phyloP scores from a whole-genome alignment of 2,113 vertebrate genomes.

The Thomomys bottae region DNA sequence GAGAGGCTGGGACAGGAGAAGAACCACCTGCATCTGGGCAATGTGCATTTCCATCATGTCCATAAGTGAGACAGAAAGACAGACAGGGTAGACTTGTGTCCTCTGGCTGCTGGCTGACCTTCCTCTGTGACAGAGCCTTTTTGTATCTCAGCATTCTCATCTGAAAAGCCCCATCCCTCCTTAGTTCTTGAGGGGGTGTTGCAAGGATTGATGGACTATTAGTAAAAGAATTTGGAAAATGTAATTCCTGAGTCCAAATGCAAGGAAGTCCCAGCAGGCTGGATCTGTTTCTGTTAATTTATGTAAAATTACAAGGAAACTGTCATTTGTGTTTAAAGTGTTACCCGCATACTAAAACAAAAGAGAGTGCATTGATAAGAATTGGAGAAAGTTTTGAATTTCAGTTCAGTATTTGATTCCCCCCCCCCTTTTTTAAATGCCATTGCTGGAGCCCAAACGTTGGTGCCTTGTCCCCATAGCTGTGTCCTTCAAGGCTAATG shows the following conservation, averaged over 20 bases:
- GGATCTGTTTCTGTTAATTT: neutral
- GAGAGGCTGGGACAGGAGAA: neutral
- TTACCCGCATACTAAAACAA: neutral
- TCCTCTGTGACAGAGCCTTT: neutral
- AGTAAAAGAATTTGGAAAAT: slow-evolving; percentile 9
- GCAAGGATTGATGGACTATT: neutral
- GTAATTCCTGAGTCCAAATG: neutral
- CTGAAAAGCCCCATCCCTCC: neutral
- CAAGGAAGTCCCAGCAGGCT: neutral
- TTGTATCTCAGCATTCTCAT: neutral
- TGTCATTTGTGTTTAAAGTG: neutral
- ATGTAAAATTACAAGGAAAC: neutral
- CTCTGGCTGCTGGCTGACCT: neutral
- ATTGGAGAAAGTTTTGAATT: neutral
- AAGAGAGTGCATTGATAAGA: neutral
- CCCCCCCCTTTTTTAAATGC: too few relatives aligned
- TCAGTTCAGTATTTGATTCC: neutral
- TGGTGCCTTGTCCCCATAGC: too few relatives aligned
- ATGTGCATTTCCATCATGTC: neutral
- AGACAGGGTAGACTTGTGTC: neutral
- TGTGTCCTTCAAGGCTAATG: too few relatives aligned
- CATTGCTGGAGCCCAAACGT: too few relatives aligned
- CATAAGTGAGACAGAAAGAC: neutral
- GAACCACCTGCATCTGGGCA: neutral
- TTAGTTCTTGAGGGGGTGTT: neutral